These are phyloP conservation scores for Drepana arcuata DNA, from an alignment of 1,140 invertebrate genomes.

Conservation along the genomic window DNA sequence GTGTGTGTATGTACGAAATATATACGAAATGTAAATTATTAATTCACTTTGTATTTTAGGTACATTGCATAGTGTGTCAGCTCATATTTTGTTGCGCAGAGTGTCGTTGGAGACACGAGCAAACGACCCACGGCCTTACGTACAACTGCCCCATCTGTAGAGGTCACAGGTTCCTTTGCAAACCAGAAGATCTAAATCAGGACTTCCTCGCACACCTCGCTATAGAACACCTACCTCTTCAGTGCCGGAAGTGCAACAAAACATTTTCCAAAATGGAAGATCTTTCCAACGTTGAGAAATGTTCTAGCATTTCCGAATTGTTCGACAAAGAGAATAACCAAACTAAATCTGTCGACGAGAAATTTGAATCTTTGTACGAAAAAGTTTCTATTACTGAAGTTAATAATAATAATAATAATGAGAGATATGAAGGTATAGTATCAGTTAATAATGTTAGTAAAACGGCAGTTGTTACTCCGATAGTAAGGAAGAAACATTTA, in stretches of 20 bases:
- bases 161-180: conserved; percentile 37
- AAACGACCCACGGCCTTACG: conserved; percentile 34
- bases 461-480: conserved; percentile 55
- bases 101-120: conserved; percentile 59
- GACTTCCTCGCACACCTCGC: conserved; percentile 51
- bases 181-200: conserved; percentile 29
- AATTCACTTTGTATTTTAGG: conserved; percentile 24
- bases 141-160: conserved; percentile 63
- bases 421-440: conserved; percentile 44
- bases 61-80: conserved; percentile 56
- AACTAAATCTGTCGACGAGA: conserved; percentile 32
- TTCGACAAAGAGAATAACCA: conserved; percentile 25
- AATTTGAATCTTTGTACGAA: conserved; percentile 51
- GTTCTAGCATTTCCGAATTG: conserved; percentile 48
- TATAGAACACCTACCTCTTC: conserved; percentile 47
- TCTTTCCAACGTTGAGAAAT: conserved; percentile 41
- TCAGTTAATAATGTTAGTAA: conserved; percentile 41
- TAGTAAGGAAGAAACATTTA: conserved; percentile 38
- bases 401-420: conserved; percentile 26
- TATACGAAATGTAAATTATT: not conserved
- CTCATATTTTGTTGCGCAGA: conserved; percentile 57
- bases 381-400: too few species aligned
- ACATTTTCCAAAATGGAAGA: conserved; percentile 54
- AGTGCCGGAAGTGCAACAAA: conserved; percentile 56
- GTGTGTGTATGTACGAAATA: not conserved